Evolutionary conservation across 1,140 invertebrate genomes (phyloP), one percentile per base, ranked within the genome.

Genomic region (Megalopta genalis): DNA sequence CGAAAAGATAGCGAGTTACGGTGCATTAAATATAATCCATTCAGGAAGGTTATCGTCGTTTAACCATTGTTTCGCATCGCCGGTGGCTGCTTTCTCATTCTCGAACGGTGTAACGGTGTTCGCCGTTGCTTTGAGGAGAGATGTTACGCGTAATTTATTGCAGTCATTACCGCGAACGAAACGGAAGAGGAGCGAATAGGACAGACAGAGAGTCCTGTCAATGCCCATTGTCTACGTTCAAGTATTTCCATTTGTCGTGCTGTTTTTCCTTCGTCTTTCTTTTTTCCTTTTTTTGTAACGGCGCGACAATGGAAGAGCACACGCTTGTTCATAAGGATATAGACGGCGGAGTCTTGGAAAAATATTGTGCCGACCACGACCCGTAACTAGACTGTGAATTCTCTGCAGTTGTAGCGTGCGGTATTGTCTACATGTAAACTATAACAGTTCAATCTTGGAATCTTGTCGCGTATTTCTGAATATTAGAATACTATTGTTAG

Each of bases 21-120:
- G 54, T 57, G 54, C 54, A 57, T 57, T 57, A 57, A 57, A 57
- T 57, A n/a, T 57, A 57, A 57, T 57, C n/a, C 54, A 57, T 57
- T 57, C 54, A 57, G 54, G 54, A 21, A 57, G 54, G 54, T 57
- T 57, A 57, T 57, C 54, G 54, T 57, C 54, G 54, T 57, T 57
- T 57, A 57, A 57, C 54, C 54, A 57, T 57, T 57, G 54, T 57
- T 57, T 57, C 54, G 54, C 54, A 57, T 57, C 54, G 54, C 54
- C 54, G 54, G 54, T 57, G 54, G 54, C 54, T 57, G 54, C 54
- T 57, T 57, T 57, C 54, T 57, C 54, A 57, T 57, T 57, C 54
- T n/a, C 54, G 54, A 57, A 57, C 54, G 54, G 18, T 57, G 54
- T 57, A 57, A 57, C 54, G 54, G 54, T 57, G 54, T 57, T 57